Evolutionary conservation across 2,888 invertebrate genomes (phyloP).

Genomic region (Heliconius charithonia): DNA sequence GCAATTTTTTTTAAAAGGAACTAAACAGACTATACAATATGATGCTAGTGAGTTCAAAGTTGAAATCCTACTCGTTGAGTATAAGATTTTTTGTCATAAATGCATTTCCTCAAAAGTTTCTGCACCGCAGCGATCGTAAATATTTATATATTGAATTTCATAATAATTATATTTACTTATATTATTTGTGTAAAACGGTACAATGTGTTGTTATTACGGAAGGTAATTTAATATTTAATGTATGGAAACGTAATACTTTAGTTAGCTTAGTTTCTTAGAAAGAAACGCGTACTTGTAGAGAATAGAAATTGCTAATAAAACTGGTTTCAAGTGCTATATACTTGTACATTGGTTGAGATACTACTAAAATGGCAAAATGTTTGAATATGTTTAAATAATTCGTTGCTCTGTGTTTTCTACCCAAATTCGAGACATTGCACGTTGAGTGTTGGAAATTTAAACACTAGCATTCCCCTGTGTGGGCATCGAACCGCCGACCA

Average conservation of each 20-base stretch:
- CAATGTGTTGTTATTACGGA: slow-evolving; percentile 2
- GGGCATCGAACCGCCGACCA: background rate
- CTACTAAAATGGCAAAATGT: background rate
- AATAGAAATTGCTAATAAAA: slow-evolving; percentile 17
- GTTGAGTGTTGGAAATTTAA: background rate
- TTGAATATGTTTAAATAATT: too few relatives aligned
- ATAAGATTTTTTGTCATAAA: too few relatives aligned
- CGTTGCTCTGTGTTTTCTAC: too few relatives aligned
- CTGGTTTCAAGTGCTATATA: background rate
- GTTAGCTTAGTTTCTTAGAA: slow-evolving; percentile 18
- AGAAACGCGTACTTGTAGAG: background rate
- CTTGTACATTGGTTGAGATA: background rate
- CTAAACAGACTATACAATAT: too few relatives aligned
- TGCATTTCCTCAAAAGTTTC: too few relatives aligned
- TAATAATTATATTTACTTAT: background rate
- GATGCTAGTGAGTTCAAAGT: too few relatives aligned
- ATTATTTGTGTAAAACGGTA: background rate
- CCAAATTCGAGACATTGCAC: background rate
- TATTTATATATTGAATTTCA: background rate
- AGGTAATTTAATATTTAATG: slow-evolving; percentile 14
- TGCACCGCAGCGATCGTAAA: too few relatives aligned
- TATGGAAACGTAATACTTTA: slow-evolving; percentile 2
- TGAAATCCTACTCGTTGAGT: too few relatives aligned
- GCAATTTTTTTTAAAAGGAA: too few relatives aligned
- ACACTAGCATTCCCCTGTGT: background rate